Conservation (phyloP, 2,113 vertebrate genomes). For the Thymallus thymallus region DNA sequence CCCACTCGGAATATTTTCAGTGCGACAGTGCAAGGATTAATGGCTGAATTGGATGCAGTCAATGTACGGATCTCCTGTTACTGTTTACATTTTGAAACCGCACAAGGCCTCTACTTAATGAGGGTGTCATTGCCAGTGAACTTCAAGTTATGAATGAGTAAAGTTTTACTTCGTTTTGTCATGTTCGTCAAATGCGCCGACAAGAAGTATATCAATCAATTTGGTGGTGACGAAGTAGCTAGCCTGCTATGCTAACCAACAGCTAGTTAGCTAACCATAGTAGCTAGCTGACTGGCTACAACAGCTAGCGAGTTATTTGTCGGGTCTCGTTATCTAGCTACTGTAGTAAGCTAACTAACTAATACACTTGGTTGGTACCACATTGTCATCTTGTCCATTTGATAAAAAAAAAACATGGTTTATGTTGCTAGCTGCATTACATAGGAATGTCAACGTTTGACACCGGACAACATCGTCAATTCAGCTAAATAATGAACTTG, state of each 20-base stretch:
- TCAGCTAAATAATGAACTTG: no score
- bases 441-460: no score
- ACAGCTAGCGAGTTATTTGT: no score
- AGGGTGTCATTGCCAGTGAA: conserved; percentile 32
- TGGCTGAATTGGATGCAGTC: conserved; percentile 55
- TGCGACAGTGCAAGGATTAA: conserved; percentile 74
- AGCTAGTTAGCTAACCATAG: conserved; percentile 7
- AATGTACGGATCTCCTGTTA: conserved; percentile 55
- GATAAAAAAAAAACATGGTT: no score
- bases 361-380: no score
- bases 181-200: neutral
- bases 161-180: neutral
- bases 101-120: conserved; percentile 25
- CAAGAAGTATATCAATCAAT: conserved; percentile 14
- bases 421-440: no score
- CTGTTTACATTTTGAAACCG: conserved; percentile 70
- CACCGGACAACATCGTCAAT: no score
- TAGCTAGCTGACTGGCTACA: neutral
- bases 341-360: no score
- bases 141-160: neutral
- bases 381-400: no score
- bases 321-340: no score
- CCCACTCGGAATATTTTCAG: conserved; percentile 66
- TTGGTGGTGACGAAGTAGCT: conserved; percentile 48
- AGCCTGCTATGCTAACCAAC: conserved; percentile 47